These are phyloP conservation scores for Pemphredon lugubris DNA, from an alignment of 2,888 invertebrate genomes.

Conservation along the genomic window DNA sequence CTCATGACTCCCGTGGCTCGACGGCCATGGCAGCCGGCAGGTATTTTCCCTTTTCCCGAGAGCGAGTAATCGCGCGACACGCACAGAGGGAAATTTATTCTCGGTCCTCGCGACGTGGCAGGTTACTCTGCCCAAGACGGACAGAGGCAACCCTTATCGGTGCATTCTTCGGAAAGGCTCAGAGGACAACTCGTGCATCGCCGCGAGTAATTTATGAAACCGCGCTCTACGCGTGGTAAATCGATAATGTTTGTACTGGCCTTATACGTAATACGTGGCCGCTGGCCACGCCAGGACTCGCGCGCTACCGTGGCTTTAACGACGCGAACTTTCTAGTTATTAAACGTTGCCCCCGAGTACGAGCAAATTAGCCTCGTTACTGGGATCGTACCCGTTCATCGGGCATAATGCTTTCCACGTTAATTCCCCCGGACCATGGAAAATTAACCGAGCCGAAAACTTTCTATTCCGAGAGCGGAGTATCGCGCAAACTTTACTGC, in stretches of 20 bases:
- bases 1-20: constrained; percentile 9
- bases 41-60: constrained; percentile 44
- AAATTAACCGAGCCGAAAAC: constrained; percentile 16
- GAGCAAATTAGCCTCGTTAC: background rate
- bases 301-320: too few species aligned
- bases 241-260: constrained; percentile 29
- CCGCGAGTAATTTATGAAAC: constrained; percentile 44
- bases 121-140: constrained; percentile 31
- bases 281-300: too few species aligned
- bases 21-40: too few species aligned
- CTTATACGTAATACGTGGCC: background rate
- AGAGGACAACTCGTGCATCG: constrained; percentile 25
- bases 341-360: background rate
- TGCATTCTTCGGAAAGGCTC: constrained; percentile 45
- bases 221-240: constrained; percentile 18
- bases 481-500: constrained; percentile 18
- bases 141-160: constrained; percentile 41
- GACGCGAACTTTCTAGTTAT: background rate
- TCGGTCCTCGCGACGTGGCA: constrained; percentile 24
- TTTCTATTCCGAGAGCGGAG: constrained; percentile 7
- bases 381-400: background rate
- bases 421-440: constrained; percentile 7
- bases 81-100: constrained; percentile 38
- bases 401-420: background rate
- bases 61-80: constrained; percentile 38